Percentiles rank a stretch among this genome's conserved stretches.
phyloP scores from a whole-genome alignment of 1,140 invertebrate genomes.

The Papilio polyxenes region DNA sequence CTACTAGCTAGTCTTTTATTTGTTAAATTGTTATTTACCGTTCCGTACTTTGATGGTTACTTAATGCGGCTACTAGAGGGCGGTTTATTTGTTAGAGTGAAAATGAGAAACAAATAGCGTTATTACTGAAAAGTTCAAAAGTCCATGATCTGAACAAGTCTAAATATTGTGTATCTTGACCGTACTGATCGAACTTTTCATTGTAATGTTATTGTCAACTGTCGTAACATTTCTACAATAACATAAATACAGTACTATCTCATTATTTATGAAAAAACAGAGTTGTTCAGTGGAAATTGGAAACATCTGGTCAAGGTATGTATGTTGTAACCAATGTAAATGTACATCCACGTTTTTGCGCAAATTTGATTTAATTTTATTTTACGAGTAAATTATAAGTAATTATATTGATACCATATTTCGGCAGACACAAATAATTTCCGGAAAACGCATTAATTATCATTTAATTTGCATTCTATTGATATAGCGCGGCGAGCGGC shows the following conservation, averaged over 20 bases:
- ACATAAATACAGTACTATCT: too few species aligned
- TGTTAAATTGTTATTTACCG: neutral
- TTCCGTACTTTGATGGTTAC: neutral
- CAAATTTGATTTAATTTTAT: neutral
- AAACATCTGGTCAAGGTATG: too few species aligned
- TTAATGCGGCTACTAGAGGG: neutral
- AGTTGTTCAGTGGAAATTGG: too few species aligned
- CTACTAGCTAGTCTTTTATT: neutral
- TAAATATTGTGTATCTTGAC: too few species aligned
- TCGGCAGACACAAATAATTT: neutral
- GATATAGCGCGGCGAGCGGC: neutral
- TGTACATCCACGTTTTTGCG: neutral
- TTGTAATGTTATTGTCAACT: too few species aligned
- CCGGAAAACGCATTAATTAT: neutral
- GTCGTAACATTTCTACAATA: too few species aligned
- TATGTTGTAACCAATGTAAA: neutral
- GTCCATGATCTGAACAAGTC: too few species aligned
- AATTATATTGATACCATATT: neutral
- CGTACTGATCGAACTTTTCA: too few species aligned
- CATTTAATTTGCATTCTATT: slow-evolving; percentile 5
- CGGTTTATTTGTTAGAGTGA: neutral
- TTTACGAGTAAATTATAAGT: neutral
- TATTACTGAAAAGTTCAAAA: too few species aligned
- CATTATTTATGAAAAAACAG: too few species aligned
- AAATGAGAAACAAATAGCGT: neutral